Percentiles rank a stretch among this genome's conserved stretches.
Conservation (phyloP, 2,113 vertebrate species). For the Rhinichthys klamathensis region DNA sequence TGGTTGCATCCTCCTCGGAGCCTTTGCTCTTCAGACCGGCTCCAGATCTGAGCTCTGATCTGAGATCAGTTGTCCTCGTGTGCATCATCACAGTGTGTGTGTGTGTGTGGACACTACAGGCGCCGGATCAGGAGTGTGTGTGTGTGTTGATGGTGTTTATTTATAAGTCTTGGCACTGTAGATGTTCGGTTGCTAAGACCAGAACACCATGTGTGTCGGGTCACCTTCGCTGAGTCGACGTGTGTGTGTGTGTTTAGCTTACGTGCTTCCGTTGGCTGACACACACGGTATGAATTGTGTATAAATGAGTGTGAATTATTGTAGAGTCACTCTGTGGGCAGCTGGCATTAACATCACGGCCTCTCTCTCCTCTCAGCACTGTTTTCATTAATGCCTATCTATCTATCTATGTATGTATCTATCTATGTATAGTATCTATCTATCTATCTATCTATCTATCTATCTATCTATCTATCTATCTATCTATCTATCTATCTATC, state of each 20-base stretch:
- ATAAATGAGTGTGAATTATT: conserved; percentile 46
- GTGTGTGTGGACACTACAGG: background rate
- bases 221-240: conserved; percentile 28
- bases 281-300: conserved; percentile 25
- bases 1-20: conserved; percentile 1
- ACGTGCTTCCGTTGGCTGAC: conserved; percentile 8
- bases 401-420: background rate
- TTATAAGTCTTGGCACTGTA: background rate
- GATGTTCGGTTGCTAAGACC: background rate
- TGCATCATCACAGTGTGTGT: background rate
- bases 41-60: conserved; percentile 12
- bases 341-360: background rate
- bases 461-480: background rate
- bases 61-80: background rate
- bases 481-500: background rate
- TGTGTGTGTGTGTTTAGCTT: background rate
- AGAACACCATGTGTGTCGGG: conserved; percentile 16
- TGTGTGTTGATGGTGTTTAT: background rate
- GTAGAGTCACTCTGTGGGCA: background rate
- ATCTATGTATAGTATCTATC: no score
- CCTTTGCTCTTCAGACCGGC: background rate
- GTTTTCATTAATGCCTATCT: background rate
- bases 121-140: conserved; percentile 12
- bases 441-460: no score
- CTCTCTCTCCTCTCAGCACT: background rate